Percentiles rank a stretch among this genome's conserved stretches.
Conservation (phyloP, 2,888 invertebrate species). For the Theristus sp. region DNA sequence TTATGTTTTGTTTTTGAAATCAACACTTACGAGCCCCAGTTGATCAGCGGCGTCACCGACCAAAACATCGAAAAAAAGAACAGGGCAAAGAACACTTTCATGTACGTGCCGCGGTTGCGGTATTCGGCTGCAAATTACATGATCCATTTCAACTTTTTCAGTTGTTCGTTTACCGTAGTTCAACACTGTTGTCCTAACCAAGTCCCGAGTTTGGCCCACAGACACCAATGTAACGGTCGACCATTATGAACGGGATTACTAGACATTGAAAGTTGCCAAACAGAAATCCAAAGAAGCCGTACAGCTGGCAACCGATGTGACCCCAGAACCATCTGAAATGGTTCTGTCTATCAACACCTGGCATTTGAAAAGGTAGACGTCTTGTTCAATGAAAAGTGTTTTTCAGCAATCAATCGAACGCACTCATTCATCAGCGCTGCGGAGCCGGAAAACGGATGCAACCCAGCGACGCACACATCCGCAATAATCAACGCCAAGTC, state of each 20-base stretch:
- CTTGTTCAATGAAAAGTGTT: too few species aligned
- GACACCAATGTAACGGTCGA: too few species aligned
- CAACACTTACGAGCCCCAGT: conserved; percentile 13
- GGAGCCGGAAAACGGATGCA: conserved; percentile 8
- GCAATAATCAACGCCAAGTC: conserved; percentile 5
- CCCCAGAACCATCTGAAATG: conserved; percentile 27
- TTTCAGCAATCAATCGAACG: too few species aligned
- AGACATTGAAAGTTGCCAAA: conserved; percentile 23
- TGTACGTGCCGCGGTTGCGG: background rate
- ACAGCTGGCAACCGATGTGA: conserved; percentile 20
- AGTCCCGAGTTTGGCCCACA: too few species aligned
- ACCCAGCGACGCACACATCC: conserved; percentile 5
- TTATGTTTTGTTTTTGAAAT: too few species aligned
- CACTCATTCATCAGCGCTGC: conserved; percentile 6
- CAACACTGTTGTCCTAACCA: too few species aligned
- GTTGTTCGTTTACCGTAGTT: too few species aligned
- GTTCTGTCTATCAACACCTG: too few species aligned
- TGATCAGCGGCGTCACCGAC: conserved; percentile 15
- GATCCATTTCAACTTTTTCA: too few species aligned
- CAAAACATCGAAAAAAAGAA: conserved; percentile 12
- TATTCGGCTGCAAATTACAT: conserved; percentile 2
- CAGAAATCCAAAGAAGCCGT: conserved; percentile 23
- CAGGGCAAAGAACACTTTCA: conserved; percentile 3
- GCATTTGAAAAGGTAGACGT: too few species aligned
- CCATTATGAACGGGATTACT: conserved; percentile 17